These are phyloP conservation scores for Zootermopsis nevadensis DNA, from an alignment of 2,888 invertebrate species.

Conservation along the genomic window DNA sequence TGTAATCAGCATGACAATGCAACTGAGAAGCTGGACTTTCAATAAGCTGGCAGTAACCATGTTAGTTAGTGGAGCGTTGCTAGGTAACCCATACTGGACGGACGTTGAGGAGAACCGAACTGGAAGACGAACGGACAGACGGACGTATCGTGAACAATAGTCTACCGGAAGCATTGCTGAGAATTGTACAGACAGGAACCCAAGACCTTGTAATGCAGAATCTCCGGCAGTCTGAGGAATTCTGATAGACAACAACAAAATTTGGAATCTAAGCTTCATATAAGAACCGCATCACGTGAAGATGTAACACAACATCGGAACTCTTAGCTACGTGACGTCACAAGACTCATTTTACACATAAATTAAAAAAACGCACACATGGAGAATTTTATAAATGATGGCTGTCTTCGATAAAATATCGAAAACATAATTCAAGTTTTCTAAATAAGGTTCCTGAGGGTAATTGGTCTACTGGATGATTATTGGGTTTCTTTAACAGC, in stretches of 20 bases:
- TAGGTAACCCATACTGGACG: conserved; percentile 25
- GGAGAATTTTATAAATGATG: too few species aligned
- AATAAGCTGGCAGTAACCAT: conserved; percentile 20
- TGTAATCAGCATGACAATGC: conserved; percentile 39
- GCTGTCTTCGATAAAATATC: too few species aligned
- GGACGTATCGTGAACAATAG: neutral
- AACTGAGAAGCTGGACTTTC: conserved; percentile 17
- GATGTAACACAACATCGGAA: too few species aligned
- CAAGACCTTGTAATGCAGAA: conserved; percentile 18
- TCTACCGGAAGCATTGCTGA: conserved; percentile 1
- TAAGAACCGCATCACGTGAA: too few species aligned
- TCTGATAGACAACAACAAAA: neutral
- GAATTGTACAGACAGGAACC: neutral
- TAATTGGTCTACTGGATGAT: too few species aligned
- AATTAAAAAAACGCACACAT: too few species aligned
- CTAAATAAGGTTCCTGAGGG: too few species aligned
- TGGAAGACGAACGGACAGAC: neutral
- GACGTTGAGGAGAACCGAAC: neutral
- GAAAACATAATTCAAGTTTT: too few species aligned
- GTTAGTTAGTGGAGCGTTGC: conserved; percentile 33
- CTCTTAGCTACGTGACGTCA: too few species aligned
- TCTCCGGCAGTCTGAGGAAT: neutral
- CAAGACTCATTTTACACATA: too few species aligned
- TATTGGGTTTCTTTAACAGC: too few species aligned
- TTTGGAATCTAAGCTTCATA: too few species aligned